Percentiles rank a stretch among this genome's conserved stretches.
These are phyloP conservation scores for Bos indicus DNA, from an alignment of 2,113 vertebrate species.

Conservation along the genomic window DNA sequence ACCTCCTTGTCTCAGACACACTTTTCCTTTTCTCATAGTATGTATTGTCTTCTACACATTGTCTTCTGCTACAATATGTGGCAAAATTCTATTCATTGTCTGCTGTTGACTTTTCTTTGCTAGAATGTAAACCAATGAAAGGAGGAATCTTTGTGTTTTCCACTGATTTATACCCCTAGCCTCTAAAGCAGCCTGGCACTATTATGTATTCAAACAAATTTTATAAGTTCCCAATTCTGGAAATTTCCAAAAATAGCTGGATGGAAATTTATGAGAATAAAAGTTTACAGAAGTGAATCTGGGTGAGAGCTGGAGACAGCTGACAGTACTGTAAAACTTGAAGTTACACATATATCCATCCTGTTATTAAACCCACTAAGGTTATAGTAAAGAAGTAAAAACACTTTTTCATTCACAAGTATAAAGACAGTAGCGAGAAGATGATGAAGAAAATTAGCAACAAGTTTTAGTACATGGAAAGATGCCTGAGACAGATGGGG, in stretches of 20 bases:
- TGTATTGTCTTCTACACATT: not conserved
- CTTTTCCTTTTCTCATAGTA: not conserved
- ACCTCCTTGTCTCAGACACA: not conserved
- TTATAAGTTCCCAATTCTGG: not conserved
- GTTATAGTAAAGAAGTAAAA: not conserved
- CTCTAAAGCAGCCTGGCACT: not conserved
- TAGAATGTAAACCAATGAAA: not conserved
- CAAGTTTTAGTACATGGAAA: not conserved
- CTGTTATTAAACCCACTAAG: not conserved
- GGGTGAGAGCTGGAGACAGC: not conserved
- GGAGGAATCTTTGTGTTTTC: not conserved
- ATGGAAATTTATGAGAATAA: not conserved
- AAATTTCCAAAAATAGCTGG: not conserved
- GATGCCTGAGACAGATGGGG: not conserved
- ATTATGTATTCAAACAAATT: not conserved
- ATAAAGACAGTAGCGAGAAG: not conserved
- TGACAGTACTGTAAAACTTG: not conserved
- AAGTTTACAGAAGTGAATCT: not conserved
- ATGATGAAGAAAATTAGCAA: not conserved
- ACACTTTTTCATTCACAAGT: not conserved
- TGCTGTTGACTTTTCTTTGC: not conserved
- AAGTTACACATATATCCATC: not conserved
- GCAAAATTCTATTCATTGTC: not conserved
- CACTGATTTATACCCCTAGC: not conserved
- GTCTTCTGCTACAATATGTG: not conserved